A percentile compares a stretch with the other conserved stretches of the same genome.
Conservation (phyloP, 2,888 invertebrate genomes). For the Hirudinaria manillensis region DNA sequence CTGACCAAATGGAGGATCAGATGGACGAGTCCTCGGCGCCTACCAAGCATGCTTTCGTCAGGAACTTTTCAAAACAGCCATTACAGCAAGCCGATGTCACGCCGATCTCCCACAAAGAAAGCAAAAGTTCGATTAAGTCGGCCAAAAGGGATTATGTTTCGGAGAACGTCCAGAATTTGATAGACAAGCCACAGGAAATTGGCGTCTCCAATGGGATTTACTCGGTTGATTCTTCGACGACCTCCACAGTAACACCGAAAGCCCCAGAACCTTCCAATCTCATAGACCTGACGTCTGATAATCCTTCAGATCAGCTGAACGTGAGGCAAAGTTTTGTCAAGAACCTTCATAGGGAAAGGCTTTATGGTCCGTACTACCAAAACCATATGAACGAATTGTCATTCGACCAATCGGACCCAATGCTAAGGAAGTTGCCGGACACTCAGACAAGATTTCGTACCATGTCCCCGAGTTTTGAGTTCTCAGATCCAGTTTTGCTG, state of each 20-base stretch:
- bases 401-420: too few species aligned
- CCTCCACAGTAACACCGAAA: neutral
- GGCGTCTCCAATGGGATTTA: neutral
- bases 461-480: neutral
- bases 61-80: neutral
- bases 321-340: neutral
- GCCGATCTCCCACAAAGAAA: neutral
- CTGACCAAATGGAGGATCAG: neutral
- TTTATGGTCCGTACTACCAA: too few species aligned
- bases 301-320: neutral
- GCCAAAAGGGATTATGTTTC: neutral
- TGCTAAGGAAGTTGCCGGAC: too few species aligned
- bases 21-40: neutral
- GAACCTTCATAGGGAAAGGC: too few species aligned
- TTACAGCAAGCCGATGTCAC: neutral
- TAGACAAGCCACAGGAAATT: too few species aligned
- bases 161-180: too few species aligned
- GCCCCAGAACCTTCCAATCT: neutral
- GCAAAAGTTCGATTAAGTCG: neutral
- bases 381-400: too few species aligned
- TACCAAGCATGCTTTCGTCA: conserved; percentile 5
- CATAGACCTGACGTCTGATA: neutral
- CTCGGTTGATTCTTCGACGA: neutral
- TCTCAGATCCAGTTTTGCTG: neutral
- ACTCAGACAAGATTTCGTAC: neutral